These are phyloP conservation scores for Omphaloscelis lunosa DNA, from an alignment of 2,888 invertebrate species.

Conservation along the genomic window DNA sequence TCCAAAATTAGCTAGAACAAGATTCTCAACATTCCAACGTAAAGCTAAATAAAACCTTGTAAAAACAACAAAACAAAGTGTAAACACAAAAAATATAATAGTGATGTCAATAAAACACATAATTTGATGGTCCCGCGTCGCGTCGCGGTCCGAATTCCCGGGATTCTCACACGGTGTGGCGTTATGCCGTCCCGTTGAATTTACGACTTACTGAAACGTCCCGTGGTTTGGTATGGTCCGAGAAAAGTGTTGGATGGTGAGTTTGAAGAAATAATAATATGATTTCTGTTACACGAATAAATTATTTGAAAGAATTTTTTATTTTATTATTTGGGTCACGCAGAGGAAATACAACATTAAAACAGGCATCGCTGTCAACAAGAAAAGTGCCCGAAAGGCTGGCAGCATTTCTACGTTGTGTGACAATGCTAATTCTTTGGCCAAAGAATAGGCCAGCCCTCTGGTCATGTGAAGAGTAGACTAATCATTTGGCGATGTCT, in stretches of 20 bases:
- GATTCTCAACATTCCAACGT: not conserved
- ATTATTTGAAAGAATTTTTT: too few species aligned
- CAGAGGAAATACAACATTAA: too few species aligned
- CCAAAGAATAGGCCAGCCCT: too few species aligned
- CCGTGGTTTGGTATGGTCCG: conserved; percentile 34
- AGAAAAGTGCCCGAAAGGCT: too few species aligned
- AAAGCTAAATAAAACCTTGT: not conserved
- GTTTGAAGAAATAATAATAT: not conserved
- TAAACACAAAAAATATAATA: conserved; percentile 38
- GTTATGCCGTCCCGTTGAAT: conserved; percentile 32
- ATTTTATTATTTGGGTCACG: too few species aligned
- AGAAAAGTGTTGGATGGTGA: conserved; percentile 23
- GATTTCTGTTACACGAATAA: too few species aligned
- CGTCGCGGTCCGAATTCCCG: conserved; percentile 61
- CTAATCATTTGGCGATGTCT: too few species aligned
- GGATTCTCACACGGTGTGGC: conserved; percentile 68
- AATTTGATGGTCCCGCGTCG: conserved; percentile 68
- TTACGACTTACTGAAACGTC: conserved; percentile 48
- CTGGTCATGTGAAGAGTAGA: too few species aligned
- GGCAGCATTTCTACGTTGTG: too few species aligned
- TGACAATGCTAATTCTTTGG: too few species aligned
- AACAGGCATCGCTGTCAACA: too few species aligned
- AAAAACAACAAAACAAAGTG: conserved; percentile 28
- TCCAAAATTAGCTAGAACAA: not conserved
- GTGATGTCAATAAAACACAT: conserved; percentile 65